These are phyloP conservation scores for Tapera naevia DNA, from an alignment of 2,797 vertebrate species.

Conservation along the genomic window DNA sequence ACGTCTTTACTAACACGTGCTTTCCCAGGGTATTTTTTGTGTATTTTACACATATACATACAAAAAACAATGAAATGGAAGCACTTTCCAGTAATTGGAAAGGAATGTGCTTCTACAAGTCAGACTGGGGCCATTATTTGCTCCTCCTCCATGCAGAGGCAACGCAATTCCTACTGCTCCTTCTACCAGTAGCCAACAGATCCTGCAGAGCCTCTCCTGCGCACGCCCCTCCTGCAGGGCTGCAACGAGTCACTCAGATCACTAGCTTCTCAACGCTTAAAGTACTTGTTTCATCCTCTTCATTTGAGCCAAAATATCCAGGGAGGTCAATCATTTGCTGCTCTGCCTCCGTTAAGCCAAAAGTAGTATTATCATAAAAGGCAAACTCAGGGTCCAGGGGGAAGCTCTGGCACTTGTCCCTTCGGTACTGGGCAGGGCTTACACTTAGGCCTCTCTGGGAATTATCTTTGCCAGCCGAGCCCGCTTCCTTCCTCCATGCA, in stretches of 20 bases:
- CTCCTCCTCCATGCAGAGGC: not conserved
- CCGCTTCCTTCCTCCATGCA: constrained; percentile 80
- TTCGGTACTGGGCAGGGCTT: constrained; percentile 80
- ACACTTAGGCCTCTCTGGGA: constrained; percentile 81
- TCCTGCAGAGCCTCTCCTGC: not conserved
- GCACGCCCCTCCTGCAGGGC: not conserved
- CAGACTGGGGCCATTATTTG: not conserved
- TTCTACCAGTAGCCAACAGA: not conserved
- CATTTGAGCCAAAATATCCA: constrained; percentile 80
- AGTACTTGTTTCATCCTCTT: constrained; percentile 80
- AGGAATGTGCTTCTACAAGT: not conserved
- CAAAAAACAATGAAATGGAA: not conserved
- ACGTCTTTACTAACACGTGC: not conserved
- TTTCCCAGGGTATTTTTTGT: not conserved
- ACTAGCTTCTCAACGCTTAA: constrained; percentile 80
- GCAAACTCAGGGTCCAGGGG: constrained; percentile 83
- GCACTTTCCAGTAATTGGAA: not conserved
- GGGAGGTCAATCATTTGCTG: constrained; percentile 91
- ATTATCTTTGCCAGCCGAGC: constrained; percentile 57
- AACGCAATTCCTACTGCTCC: not conserved
- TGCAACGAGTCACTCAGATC: constrained; percentile 54
- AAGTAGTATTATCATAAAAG: constrained; percentile 83
- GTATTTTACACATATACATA: not conserved
- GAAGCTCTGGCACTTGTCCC: constrained; percentile 86
- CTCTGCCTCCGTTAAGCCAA: constrained; percentile 87